Conservation (phyloP, 2,113 vertebrate species). For the Phoenicopterus ruber region DNA sequence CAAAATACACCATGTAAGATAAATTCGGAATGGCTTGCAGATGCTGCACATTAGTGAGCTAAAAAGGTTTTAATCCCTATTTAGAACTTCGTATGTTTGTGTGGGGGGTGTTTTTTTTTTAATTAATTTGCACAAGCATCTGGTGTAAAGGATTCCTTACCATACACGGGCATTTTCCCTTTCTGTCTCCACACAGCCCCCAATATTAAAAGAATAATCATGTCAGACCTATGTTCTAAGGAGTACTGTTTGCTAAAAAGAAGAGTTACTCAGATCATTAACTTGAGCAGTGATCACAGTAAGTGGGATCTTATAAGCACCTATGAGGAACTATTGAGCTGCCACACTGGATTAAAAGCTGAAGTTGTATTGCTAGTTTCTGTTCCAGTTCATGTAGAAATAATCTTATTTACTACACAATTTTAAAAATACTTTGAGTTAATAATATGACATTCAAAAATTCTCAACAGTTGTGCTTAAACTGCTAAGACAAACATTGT, state of each 20-base stretch:
- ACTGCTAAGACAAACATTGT: neutral
- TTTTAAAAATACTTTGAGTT: neutral
- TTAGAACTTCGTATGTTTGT: neutral
- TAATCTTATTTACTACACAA: neutral
- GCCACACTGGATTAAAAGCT: neutral
- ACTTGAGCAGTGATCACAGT: neutral
- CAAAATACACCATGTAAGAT: neutral
- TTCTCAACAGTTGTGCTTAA: neutral
- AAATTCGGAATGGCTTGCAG: neutral
- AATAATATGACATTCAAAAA: neutral
- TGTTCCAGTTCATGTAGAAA: neutral
- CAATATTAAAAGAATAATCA: neutral
- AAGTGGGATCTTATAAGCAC: neutral
- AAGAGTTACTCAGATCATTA: neutral
- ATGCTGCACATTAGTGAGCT: neutral
- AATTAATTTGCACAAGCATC: neutral
- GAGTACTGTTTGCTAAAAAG: neutral
- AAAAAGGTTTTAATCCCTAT: neutral
- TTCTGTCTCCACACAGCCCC: neutral
- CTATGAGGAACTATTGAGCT: neutral
- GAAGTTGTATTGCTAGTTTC: neutral
- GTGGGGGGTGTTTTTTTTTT: neutral
- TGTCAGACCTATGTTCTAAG: neutral
- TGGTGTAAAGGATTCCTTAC: neutral
- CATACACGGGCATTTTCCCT: neutral